Conservation (phyloP, 1,140 invertebrate species). For the Drosophila ambigua region DNA sequence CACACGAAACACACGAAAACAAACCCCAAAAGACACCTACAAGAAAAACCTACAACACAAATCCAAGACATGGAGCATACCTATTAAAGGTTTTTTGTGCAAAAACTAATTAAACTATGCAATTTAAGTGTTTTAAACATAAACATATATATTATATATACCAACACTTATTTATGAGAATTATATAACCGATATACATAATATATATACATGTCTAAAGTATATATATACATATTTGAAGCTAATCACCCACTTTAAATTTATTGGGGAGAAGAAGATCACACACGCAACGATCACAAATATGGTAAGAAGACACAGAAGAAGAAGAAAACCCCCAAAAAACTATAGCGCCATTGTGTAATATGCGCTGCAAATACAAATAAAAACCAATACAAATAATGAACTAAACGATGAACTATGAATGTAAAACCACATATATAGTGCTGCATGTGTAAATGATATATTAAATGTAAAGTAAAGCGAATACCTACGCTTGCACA, state of each 20-base stretch:
- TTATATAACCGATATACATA: constrained; percentile 40
- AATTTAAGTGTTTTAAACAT: constrained; percentile 67
- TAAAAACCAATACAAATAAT: constrained; percentile 1
- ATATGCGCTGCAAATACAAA: constrained; percentile 68
- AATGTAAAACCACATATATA: constrained; percentile 34
- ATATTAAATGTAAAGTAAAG: constrained; percentile 56
- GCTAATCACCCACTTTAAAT: constrained; percentile 7
- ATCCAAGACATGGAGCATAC: constrained; percentile 60
- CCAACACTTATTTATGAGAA: constrained; percentile 54
- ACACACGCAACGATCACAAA: constrained; percentile 45
- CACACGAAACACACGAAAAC: constrained; percentile 17
- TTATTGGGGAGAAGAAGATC: constrained; percentile 10
- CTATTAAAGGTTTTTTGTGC: constrained; percentile 82
- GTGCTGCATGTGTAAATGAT: constrained; percentile 72
- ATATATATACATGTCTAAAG: constrained; percentile 30
- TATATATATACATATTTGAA: constrained; percentile 39
- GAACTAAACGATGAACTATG: constrained; percentile 2
- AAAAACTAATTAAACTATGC: constrained; percentile 57
- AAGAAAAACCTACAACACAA: constrained; percentile 28
- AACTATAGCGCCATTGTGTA: constrained; percentile 74
- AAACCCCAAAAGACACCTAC: constrained; percentile 23
- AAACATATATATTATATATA: constrained; percentile 40
- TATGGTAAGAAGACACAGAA: constrained; percentile 15
- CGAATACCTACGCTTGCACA: constrained; percentile 6
- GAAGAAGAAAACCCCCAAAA: constrained; percentile 25